Evolutionary conservation across 2,888 invertebrate species (phyloP).

Genomic region (Oscheius sp.): DNA sequence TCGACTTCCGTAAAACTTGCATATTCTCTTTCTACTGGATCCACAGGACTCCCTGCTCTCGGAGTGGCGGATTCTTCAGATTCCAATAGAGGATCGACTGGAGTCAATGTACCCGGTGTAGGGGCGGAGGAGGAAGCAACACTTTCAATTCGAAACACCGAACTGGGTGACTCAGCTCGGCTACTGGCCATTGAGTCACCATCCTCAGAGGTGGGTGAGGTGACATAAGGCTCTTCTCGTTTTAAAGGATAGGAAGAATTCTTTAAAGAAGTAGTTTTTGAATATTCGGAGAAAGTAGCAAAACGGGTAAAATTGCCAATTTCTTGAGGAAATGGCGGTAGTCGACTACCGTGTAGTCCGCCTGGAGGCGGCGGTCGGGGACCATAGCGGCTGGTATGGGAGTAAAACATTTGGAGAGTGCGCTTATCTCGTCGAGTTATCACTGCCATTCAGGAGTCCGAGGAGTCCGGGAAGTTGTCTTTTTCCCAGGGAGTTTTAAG

Average conservation of each 20-base stretch:
- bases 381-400: conserved; percentile 17
- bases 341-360: background rate
- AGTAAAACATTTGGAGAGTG: conserved; percentile 16
- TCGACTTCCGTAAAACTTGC: conserved; percentile 1
- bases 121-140: background rate
- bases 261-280: background rate
- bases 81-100: background rate
- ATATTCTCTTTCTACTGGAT: background rate
- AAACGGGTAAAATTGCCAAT: conserved; percentile 10
- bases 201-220: background rate
- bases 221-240: conserved; percentile 18
- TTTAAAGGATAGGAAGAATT: background rate
- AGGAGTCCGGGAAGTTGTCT: no score
- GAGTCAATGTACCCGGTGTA: conserved; percentile 8
- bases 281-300: conserved; percentile 7
- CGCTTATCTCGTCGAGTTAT: no score
- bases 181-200: background rate
- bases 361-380: conserved; percentile 4
- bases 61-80: background rate
- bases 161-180: background rate
- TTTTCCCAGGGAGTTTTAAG: no score
- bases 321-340: conserved; percentile 18
- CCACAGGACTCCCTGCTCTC: no score
- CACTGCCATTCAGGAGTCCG: no score
- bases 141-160: conserved; percentile 22